Conservation (phyloP, 2,113 vertebrate genomes). For the Leucopternis melanops region DNA sequence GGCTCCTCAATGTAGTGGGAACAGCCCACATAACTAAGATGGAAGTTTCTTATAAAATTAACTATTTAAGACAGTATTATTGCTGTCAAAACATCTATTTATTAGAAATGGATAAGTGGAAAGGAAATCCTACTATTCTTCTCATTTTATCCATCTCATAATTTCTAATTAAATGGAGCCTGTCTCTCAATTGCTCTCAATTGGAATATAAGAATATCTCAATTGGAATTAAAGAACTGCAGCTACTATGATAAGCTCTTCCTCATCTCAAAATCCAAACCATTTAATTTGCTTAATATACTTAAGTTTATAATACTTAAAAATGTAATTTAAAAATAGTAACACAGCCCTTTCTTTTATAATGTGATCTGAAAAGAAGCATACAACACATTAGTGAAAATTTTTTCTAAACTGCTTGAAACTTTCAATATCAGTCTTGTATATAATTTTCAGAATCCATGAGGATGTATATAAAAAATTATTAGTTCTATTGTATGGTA, state of each 20-base stretch:
- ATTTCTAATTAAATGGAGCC: slow-evolving; percentile 9
- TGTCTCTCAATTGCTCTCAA: not conserved
- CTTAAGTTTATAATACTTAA: not conserved
- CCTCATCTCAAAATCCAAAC: not conserved
- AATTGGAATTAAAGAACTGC: not conserved
- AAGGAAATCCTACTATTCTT: not conserved
- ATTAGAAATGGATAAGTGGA: not conserved
- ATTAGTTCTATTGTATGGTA: not conserved
- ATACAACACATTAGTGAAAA: not conserved
- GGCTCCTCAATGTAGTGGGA: not conserved
- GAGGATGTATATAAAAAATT: not conserved
- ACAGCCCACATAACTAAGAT: not conserved
- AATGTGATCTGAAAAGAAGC: not conserved
- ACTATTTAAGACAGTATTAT: not conserved
- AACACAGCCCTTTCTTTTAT: not conserved
- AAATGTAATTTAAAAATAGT: not conserved
- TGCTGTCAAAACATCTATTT: slow-evolving; percentile 23
- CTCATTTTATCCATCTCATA: not conserved
- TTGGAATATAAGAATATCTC: not conserved
- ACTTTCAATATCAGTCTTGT: not conserved
- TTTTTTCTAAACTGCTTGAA: not conserved
- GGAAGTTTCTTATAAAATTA: slow-evolving; percentile 6
- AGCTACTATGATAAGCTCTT: not conserved
- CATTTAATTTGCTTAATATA: slow-evolving; percentile 17
- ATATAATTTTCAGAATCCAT: not conserved